Evolutionary conservation across 2,888 invertebrate genomes (phyloP).

Genomic region (Nephrocerus scutellatus): DNA sequence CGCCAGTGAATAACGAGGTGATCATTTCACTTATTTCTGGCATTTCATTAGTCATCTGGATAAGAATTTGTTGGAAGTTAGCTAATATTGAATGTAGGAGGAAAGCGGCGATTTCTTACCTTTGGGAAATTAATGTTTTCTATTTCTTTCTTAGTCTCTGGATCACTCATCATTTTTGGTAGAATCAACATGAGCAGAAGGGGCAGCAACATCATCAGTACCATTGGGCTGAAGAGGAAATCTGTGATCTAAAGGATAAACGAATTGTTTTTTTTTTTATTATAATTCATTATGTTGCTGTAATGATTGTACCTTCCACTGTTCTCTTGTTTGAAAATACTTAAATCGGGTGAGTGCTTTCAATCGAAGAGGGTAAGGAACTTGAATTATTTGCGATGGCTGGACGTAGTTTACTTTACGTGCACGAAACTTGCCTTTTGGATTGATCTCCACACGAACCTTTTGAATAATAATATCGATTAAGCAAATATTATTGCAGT

Average conservation of each 20-base stretch:
- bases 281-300: neutral
- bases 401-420: constrained; percentile 91
- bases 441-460: constrained; percentile 87
- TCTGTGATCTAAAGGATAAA: constrained; percentile 76
- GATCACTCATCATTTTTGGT: constrained; percentile 96
- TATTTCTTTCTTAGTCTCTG: constrained; percentile 92
- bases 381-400: constrained; percentile 80
- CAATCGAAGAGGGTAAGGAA: constrained; percentile 88
- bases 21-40: constrained; percentile 95
- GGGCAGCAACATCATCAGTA: constrained; percentile 95
- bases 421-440: constrained; percentile 93
- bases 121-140: constrained; percentile 68
- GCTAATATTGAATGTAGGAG: no score
- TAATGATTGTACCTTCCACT: constrained; percentile 63
- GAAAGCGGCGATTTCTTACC: no score
- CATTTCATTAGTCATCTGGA: constrained; percentile 75
- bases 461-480: constrained; percentile 7
- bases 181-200: constrained; percentile 82
- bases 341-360: constrained; percentile 72
- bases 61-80: no score
- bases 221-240: constrained; percentile 95
- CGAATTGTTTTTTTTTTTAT: no score
- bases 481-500: neutral
- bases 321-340: constrained; percentile 90
- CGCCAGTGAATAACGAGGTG: constrained; percentile 76